Evolutionary conservation across 2,113 vertebrate species (phyloP).

Genomic region (Oreochromis niloticus): DNA sequence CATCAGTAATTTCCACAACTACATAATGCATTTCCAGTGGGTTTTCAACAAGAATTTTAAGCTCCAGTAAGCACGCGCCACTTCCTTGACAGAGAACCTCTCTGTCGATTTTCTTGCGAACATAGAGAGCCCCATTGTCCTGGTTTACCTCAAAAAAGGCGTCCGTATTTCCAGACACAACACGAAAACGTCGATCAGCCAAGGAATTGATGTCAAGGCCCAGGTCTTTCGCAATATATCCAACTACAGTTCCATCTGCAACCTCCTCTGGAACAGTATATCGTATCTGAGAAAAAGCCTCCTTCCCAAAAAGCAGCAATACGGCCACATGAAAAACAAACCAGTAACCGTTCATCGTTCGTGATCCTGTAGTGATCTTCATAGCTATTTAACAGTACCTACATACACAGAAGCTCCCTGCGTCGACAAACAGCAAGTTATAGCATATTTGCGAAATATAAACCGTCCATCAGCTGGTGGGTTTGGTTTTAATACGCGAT

Average conservation of each 20-base stretch:
- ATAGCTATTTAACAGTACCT: background rate
- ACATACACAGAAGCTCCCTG: background rate
- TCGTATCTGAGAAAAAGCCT: conserved; percentile 30
- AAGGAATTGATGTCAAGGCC: conserved; percentile 55
- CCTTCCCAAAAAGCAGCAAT: background rate
- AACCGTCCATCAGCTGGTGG: background rate
- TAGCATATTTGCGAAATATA: background rate
- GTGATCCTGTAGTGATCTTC: background rate
- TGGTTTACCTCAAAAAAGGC: conserved; percentile 60
- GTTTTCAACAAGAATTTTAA: conserved; percentile 54
- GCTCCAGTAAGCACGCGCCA: conserved; percentile 40
- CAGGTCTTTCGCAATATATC: conserved; percentile 68
- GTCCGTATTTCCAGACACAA: conserved; percentile 54
- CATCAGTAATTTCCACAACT: conserved; percentile 54
- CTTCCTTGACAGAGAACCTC: conserved; percentile 48
- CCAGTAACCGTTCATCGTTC: background rate
- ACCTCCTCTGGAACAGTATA: conserved; percentile 70
- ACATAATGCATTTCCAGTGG: conserved; percentile 65
- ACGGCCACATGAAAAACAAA: conserved; percentile 3
- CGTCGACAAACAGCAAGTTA: rapidly evolving
- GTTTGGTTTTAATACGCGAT: background rate
- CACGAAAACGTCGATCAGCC: conserved; percentile 37
- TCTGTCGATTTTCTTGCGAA: conserved; percentile 62
- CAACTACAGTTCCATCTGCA: conserved; percentile 64
- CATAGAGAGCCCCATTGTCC: conserved; percentile 64